Conservation (phyloP, 2,888 invertebrate genomes). For the Drosophila mimetica region DNA sequence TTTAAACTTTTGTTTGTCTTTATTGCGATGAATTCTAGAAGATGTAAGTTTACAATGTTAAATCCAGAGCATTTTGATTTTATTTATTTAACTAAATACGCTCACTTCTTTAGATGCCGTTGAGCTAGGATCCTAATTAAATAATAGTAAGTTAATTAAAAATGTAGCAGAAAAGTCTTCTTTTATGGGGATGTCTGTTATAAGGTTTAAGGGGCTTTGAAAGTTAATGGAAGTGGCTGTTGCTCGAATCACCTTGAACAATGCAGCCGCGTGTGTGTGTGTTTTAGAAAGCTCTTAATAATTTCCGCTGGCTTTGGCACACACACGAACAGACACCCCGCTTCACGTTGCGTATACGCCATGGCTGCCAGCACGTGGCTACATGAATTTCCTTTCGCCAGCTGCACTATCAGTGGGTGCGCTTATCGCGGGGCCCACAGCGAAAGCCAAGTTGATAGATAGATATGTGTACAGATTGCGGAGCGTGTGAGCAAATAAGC, state of each 20-base stretch:
- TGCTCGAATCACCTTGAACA: constrained; percentile 15
- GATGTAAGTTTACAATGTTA: not conserved
- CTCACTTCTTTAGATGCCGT: no score
- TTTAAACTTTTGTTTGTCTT: not conserved
- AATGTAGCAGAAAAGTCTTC: not conserved
- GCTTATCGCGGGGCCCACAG: constrained; percentile 10
- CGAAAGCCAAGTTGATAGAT: constrained; percentile 4
- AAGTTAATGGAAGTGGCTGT: not conserved
- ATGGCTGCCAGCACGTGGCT: constrained; percentile 9
- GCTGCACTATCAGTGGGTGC: constrained; percentile 24
- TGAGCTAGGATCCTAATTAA: not conserved
- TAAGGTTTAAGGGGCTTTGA: constrained; percentile 4
- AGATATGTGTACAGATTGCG: constrained; percentile 6
- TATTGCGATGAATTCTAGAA: not conserved
- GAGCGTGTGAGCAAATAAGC: constrained; percentile 20
- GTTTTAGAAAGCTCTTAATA: constrained; percentile 45
- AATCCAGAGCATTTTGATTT: not conserved
- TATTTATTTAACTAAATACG: not conserved
- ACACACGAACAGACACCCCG: constrained; percentile 8
- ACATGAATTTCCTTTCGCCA: constrained; percentile 38
- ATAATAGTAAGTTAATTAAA: constrained; percentile 2
- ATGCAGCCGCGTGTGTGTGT: constrained; percentile 2
- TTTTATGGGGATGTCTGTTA: not conserved
- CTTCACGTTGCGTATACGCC: constrained; percentile 41
- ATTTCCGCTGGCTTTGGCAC: constrained; percentile 49